Evolutionary conservation across 1,140 invertebrate genomes (phyloP), one percentile per base, ranked within the genome.

Genomic region (Macrotrachela quadricornifera): DNA sequence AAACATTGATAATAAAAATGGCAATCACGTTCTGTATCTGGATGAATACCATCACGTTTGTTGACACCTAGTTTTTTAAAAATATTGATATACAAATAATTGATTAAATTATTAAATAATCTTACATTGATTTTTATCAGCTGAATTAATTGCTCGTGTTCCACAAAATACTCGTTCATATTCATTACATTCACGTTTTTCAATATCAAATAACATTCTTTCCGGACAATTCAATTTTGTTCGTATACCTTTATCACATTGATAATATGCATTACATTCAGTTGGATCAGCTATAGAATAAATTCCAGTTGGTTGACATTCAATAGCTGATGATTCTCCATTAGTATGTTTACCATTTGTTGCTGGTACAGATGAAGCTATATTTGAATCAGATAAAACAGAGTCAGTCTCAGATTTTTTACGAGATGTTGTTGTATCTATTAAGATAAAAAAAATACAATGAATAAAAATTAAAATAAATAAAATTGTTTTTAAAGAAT

Each of bases 21-120:
- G 21, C 53, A 54, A 16, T 13, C 40, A 37, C 46, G 39, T 10
- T 48, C 53, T 8, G 30, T 49, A 40, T 54, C 53, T 10, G 53
- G 46, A 49, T 54, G 46, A 37, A 54, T 54, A 38, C 53, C 53
- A 37, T 54, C 47, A 38, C 40, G 15, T 49, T 54, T 54, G 8
- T 21, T 36, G 11, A 38, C 37, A 42, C 46, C 46, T 47, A 18
- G 17, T 42, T 42, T 12, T 12, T 12, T 12, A 12, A 12, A 12
- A n/a, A 42, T 12, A 42, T 12, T n/a, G n/a, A n/a, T 4, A n/a
- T 44, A 15, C 42, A 15, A 44, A 18, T 18, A 6, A 18, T 2
- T 18, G n/a, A 18, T 12, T 12, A 42, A 42, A 42, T 42, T 12
- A 42, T 12, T 42, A 12, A n/a, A 44, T 4, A 4, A 44, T n/a